Evolutionary conservation across 2,113 vertebrate species (phyloP).

Genomic region (Grantiella picta): DNA sequence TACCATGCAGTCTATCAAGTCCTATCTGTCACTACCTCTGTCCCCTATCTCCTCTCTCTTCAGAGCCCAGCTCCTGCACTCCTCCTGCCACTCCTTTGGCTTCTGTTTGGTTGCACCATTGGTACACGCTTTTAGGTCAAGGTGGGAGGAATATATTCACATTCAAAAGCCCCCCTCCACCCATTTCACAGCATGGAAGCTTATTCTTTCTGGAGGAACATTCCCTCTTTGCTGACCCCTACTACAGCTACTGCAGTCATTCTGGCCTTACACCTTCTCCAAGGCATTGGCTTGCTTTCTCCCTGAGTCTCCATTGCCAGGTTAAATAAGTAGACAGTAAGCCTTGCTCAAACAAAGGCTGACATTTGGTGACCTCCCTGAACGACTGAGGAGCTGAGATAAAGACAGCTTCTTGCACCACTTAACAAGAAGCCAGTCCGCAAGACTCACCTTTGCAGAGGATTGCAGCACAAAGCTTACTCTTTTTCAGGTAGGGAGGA

Average conservation of each 20-base stretch:
- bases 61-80: neutral
- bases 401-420: neutral
- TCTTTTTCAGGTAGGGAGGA: neutral
- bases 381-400: neutral
- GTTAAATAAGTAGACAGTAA: neutral
- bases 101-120: neutral
- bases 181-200: neutral
- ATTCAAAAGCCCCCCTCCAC: neutral
- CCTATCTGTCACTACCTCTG: neutral
- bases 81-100: neutral
- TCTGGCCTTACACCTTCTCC: neutral
- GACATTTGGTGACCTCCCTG: neutral
- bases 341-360: neutral
- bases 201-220: neutral
- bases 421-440: neutral
- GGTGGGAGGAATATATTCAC: neutral
- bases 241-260: neutral
- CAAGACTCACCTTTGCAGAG: neutral
- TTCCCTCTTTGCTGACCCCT: neutral
- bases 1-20: fast-evolving
- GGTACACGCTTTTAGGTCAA: neutral
- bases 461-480: neutral
- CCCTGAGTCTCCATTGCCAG: neutral
- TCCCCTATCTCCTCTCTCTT: neutral
- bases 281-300: neutral